Evolutionary conservation across 2,797 vertebrate genomes (phyloP).

Genomic region (Thaleichthys pacificus): DNA sequence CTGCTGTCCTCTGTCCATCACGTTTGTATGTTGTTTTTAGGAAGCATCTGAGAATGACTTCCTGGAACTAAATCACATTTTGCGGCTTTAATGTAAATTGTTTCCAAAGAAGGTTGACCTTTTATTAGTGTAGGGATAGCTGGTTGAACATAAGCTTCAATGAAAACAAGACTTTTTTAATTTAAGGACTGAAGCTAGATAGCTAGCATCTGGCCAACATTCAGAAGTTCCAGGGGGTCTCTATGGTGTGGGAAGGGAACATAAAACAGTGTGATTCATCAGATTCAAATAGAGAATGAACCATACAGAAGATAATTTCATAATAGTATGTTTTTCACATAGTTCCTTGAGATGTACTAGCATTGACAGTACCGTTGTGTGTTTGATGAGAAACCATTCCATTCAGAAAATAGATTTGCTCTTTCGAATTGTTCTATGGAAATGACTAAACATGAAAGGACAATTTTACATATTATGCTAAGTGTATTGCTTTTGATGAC

Average conservation of each 20-base stretch:
- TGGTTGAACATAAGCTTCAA: not conserved
- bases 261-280: slow-evolving; percentile 4
- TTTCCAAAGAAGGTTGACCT: slow-evolving; percentile 1
- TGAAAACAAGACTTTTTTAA: not conserved
- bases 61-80: slow-evolving; percentile 8
- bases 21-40: not conserved
- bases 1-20: not conserved
- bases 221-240: not conserved
- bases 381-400: not conserved
- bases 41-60: not conserved
- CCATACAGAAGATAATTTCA: not conserved
- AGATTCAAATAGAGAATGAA: not conserved
- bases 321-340: not conserved
- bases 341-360: not conserved
- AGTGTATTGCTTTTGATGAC: not conserved
- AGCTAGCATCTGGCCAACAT: not conserved
- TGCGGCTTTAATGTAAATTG: not conserved
- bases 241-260: not conserved
- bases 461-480: no score
- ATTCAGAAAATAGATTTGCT: not conserved
- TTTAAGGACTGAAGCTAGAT: not conserved
- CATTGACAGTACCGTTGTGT: not conserved
- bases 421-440: not conserved
- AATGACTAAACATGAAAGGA: not conserved
- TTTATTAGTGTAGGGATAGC: not conserved